phyloP scores from a whole-genome alignment of 2,888 invertebrate genomes.

The Tipula helvola region DNA sequence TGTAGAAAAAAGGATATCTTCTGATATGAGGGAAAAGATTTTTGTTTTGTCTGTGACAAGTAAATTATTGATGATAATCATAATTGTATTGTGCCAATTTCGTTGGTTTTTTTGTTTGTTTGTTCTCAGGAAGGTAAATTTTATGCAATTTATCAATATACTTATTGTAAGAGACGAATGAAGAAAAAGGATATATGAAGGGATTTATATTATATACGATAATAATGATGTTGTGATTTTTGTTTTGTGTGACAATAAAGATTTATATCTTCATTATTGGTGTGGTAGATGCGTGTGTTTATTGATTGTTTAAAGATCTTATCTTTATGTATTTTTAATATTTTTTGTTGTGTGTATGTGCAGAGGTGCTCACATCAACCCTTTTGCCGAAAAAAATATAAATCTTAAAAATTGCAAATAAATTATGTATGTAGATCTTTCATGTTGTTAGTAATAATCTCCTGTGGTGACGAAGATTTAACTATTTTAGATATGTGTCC shows the following conservation, averaged over 20 bases:
- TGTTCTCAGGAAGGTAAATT: background rate
- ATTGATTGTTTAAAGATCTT: background rate
- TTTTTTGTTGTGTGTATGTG: background rate
- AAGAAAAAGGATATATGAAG: background rate
- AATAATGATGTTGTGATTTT: background rate
- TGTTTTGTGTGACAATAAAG: background rate
- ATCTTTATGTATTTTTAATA: background rate
- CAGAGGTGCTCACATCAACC: background rate
- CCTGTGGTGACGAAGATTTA: background rate
- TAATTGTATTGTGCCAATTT: slow-evolving; percentile 4
- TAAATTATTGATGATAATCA: slow-evolving; percentile 4
- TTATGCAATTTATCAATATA: background rate
- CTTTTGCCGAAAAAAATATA: background rate
- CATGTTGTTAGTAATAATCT: background rate
- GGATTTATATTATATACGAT: background rate
- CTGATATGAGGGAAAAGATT: background rate
- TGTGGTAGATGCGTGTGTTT: background rate
- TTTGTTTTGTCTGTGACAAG: background rate
- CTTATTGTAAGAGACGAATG: background rate
- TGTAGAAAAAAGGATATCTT: background rate
- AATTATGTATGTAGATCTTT: background rate
- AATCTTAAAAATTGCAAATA: background rate
- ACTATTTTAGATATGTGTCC: background rate
- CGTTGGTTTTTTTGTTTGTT: background rate
- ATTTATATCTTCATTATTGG: background rate